Evolutionary conservation across 2,797 vertebrate genomes (phyloP).

Genomic region (Rhadinocentrus ornatus): DNA sequence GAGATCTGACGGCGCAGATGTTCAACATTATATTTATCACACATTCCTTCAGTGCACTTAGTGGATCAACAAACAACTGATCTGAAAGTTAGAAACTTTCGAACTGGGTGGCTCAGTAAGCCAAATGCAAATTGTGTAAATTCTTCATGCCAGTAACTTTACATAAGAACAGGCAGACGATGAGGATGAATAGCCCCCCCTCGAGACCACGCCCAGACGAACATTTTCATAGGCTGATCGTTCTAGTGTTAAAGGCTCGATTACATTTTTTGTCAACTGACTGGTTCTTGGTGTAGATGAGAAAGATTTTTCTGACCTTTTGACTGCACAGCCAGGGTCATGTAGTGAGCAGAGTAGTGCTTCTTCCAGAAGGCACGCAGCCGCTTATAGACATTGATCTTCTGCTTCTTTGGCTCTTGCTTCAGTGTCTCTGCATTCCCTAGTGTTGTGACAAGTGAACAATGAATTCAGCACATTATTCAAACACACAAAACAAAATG

Average conservation of each 20-base stretch:
- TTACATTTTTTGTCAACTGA: slow-evolving; percentile 21
- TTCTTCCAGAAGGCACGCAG: slow-evolving; percentile 94
- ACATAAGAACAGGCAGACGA: too few species aligned
- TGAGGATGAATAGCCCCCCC: too few species aligned
- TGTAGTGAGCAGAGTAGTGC: slow-evolving; percentile 95
- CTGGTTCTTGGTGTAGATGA: slow-evolving; percentile 5
- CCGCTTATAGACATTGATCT: slow-evolving; percentile 92
- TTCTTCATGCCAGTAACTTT: too few species aligned
- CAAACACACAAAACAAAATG: slow-evolving; percentile 12
- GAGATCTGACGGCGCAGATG: too few species aligned
- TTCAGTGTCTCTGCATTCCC: slow-evolving; percentile 95
- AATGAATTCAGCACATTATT: slow-evolving; percentile 37
- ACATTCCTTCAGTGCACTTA: too few species aligned
- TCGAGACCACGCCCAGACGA: too few species aligned
- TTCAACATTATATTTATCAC: too few species aligned
- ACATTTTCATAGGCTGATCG: too few species aligned
- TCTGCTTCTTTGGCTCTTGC: slow-evolving; percentile 90
- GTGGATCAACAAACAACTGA: too few species aligned
- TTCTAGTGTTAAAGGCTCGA: slow-evolving; percentile 11
- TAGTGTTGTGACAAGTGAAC: slow-evolving; percentile 61
- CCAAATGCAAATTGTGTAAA: too few species aligned
- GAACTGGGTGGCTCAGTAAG: too few species aligned
- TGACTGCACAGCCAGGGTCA: slow-evolving; percentile 96
- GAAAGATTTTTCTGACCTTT: slow-evolving; percentile 85
- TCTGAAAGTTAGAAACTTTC: too few species aligned